Evolutionary conservation across 2,797 vertebrate species (phyloP).

Genomic region (Thripadectes ignobilis): DNA sequence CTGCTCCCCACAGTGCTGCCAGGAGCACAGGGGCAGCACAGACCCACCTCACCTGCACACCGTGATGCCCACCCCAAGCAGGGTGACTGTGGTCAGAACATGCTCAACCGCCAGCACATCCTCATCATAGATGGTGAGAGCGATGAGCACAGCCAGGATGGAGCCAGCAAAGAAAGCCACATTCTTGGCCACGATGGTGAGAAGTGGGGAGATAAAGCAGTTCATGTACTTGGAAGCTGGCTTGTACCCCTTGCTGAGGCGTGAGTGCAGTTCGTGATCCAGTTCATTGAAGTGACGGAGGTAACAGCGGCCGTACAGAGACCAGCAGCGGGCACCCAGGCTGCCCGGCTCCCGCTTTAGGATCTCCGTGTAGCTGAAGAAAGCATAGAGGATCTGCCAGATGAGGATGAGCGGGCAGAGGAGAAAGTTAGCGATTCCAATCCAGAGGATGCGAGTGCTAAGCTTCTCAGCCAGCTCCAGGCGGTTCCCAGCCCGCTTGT

Average conservation of each 20-base stretch:
- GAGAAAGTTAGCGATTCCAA: conserved; percentile 95
- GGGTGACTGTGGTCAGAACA: conserved; percentile 92
- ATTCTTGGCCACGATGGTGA: conserved; percentile 95
- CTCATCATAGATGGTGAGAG: conserved; percentile 98
- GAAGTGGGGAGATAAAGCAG: conserved; percentile 94
- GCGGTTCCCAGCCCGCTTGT: conserved; percentile 93
- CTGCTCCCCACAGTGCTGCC: neutral
- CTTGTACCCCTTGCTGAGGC: conserved; percentile 97
- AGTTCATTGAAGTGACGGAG: conserved; percentile 97
- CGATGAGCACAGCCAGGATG: conserved; percentile 94
- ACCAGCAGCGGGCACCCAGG: conserved; percentile 97
- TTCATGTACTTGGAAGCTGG: conserved; percentile 99
- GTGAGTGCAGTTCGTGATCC: conserved; percentile 95
- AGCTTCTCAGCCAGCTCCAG: conserved; percentile 93
- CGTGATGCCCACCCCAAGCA: conserved; percentile 93
- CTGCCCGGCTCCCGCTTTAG: conserved; percentile 96
- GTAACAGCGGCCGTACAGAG: conserved; percentile 96
- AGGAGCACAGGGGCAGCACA: neutral
- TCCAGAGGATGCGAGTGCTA: conserved; percentile 95
- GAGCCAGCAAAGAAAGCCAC: conserved; percentile 97
- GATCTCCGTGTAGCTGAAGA: conserved; percentile 98
- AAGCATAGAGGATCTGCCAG: conserved; percentile 98
- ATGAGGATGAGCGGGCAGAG: conserved; percentile 96
- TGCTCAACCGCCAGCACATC: conserved; percentile 95
- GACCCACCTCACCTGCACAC: conserved; percentile 88